Conservation (phyloP, 2,888 invertebrate species). For the Brachypalpus laphriformis region DNA sequence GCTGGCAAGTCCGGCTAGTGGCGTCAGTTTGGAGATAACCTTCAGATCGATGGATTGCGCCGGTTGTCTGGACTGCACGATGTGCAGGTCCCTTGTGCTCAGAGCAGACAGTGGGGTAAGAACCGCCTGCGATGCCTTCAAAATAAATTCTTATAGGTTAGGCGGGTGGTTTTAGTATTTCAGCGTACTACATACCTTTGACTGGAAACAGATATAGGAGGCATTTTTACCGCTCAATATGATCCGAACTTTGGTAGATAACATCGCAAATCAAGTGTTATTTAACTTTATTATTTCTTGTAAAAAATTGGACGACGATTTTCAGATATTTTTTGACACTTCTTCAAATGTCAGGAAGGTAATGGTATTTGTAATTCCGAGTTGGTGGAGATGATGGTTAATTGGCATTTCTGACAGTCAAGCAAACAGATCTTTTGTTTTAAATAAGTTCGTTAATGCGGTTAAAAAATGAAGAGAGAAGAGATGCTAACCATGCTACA, state of each 20-base stretch:
- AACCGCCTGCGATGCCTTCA: constrained; percentile 34
- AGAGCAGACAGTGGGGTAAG: constrained; percentile 38
- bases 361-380: background rate
- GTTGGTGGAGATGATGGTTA: background rate
- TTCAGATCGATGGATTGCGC: constrained; percentile 24
- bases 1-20: constrained; percentile 54
- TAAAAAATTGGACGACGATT: constrained; percentile 32
- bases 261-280: constrained; percentile 53
- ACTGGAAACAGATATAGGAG: constrained; percentile 40
- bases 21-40: constrained; percentile 36
- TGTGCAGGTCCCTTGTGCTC: constrained; percentile 77
- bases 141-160: constrained; percentile 60
- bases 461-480: no score
- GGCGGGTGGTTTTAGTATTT: background rate
- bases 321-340: constrained; percentile 63
- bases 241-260: constrained; percentile 56
- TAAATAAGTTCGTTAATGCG: background rate
- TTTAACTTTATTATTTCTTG: constrained; percentile 53
- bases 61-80: constrained; percentile 62
- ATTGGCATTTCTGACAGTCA: background rate
- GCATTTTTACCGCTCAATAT: constrained; percentile 53
- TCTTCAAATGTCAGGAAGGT: background rate
- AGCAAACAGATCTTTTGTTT: background rate
- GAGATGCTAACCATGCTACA: no score
- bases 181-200: constrained; percentile 42